Evolutionary conservation across 2,113 vertebrate genomes (phyloP).

Genomic region (Lophochroa leadbeateri): DNA sequence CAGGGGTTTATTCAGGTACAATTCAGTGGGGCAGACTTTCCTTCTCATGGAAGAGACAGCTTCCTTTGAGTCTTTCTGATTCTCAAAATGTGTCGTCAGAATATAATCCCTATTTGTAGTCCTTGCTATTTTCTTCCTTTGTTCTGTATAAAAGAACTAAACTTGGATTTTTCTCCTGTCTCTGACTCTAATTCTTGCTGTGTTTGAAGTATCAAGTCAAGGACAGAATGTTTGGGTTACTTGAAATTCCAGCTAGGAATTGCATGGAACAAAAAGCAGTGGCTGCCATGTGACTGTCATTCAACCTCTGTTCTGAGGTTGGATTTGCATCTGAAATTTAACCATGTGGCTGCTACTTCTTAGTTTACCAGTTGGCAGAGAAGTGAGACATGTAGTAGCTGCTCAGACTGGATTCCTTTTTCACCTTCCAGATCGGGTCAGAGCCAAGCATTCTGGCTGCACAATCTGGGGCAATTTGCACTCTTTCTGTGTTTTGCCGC

Average conservation of each 20-base stretch:
- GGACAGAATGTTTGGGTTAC: neutral
- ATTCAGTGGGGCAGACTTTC: neutral
- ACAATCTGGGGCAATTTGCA: neutral
- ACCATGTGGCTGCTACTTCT: neutral
- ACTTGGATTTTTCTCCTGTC: neutral
- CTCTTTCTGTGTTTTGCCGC: neutral
- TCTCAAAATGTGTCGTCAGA: neutral
- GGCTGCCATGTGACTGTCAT: neutral
- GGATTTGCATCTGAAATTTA: conserved; percentile 34
- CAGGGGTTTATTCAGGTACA: neutral
- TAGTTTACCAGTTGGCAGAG: neutral
- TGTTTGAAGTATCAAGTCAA: neutral
- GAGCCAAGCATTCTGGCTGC: neutral
- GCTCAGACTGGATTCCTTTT: neutral
- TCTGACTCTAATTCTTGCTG: neutral
- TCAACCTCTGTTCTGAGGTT: neutral
- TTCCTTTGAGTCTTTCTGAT: neutral
- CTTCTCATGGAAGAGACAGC: neutral
- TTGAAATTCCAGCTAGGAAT: conserved; percentile 35
- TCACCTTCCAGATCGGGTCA: neutral
- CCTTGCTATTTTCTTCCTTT: neutral
- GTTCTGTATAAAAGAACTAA: neutral
- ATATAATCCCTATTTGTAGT: neutral
- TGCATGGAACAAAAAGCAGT: neutral
- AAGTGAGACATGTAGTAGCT: neutral